These are phyloP conservation scores for Corythucha ciliata DNA, from an alignment of 2,888 invertebrate species.

Conservation along the genomic window DNA sequence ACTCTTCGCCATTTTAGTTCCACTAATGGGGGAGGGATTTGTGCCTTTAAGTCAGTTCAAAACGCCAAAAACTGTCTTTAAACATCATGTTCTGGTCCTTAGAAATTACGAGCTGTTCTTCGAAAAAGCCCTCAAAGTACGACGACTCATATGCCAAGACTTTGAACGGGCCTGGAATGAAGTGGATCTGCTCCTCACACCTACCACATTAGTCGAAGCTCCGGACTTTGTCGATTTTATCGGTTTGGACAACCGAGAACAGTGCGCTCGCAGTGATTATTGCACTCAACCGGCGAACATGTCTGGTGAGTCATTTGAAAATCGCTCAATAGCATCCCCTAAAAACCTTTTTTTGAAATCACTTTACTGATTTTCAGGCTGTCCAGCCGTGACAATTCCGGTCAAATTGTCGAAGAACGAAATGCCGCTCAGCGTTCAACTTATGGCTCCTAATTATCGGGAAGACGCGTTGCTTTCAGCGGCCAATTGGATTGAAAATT, in stretches of 20 bases:
- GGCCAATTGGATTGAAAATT: slow-evolving; percentile 70
- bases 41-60: too few species aligned
- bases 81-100: background rate
- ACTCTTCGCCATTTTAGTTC: background rate
- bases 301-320: slow-evolving; percentile 56
- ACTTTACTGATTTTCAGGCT: slow-evolving; percentile 43
- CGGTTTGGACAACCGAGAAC: slow-evolving; percentile 68
- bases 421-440: slow-evolving; percentile 76
- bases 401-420: slow-evolving; percentile 61
- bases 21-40: background rate
- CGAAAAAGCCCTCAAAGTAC: slow-evolving; percentile 75
- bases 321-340: background rate
- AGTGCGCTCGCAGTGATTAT: slow-evolving; percentile 81
- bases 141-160: slow-evolving; percentile 80
- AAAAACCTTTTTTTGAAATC: background rate
- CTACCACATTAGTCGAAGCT: slow-evolving; percentile 81
- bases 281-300: slow-evolving; percentile 95
- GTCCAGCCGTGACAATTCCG: slow-evolving; percentile 83
- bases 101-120: slow-evolving; percentile 88
- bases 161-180: slow-evolving; percentile 64
- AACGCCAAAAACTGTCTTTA: slow-evolving; percentile 1
- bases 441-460: slow-evolving; percentile 71
- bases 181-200: slow-evolving; percentile 79
- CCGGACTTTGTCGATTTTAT: slow-evolving; percentile 71
- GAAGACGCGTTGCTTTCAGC: slow-evolving; percentile 66